These are phyloP conservation scores for Lasioglossum oenotherae DNA, from an alignment of 2,888 invertebrate genomes.

Conservation along the genomic window DNA sequence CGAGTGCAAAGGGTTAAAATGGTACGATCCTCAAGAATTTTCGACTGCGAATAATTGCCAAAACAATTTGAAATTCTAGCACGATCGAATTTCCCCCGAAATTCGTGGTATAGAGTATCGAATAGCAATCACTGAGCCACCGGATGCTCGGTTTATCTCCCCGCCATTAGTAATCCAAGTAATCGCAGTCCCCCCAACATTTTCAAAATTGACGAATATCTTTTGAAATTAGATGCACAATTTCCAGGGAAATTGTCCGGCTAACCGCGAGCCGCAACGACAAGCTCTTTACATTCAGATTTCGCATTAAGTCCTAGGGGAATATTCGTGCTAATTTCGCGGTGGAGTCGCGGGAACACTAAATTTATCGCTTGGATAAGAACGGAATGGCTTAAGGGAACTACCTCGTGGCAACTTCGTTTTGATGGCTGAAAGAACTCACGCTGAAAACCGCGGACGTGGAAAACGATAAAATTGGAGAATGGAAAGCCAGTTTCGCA, in stretches of 20 bases:
- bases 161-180: neutral
- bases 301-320: neutral
- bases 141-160: neutral
- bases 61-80: neutral
- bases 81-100: neutral
- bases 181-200: neutral
- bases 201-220: conserved; percentile 8
- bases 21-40: neutral
- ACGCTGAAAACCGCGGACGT: neutral
- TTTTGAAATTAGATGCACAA: conserved; percentile 2
- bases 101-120: neutral
- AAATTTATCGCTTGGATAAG: neutral
- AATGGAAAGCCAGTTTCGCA: neutral
- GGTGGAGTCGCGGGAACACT: neutral
- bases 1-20: neutral
- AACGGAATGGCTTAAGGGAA: neutral
- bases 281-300: neutral
- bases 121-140: neutral
- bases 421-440: neutral
- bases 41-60: neutral
- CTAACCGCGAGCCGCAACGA: neutral
- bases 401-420: neutral
- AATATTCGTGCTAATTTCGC: neutral
- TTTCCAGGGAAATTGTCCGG: neutral
- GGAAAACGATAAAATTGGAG: neutral